Conservation (phyloP, 2,888 invertebrate genomes). For the Dusona sp. region DNA sequence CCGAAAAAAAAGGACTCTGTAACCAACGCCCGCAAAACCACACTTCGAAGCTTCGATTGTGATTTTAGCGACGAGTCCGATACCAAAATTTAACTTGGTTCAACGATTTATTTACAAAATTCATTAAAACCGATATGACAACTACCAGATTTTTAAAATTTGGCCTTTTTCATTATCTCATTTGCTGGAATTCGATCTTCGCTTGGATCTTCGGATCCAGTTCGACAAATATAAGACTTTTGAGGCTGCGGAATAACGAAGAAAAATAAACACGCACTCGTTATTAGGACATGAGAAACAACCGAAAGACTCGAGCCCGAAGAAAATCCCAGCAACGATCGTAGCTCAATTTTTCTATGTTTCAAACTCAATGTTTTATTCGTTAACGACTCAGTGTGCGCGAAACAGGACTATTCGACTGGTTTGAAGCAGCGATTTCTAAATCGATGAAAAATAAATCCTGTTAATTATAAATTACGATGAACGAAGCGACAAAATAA, state of each 20-base stretch:
- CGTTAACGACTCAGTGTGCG: conserved; percentile 39
- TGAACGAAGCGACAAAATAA: background rate
- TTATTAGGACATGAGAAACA: background rate
- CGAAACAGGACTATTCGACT: background rate
- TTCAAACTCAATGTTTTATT: conserved; percentile 35
- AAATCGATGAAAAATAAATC: background rate
- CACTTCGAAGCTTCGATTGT: conserved; percentile 65
- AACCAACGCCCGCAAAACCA: conserved; percentile 60
- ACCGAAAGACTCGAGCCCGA: background rate
- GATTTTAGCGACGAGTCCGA: conserved; percentile 76
- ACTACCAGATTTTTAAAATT: background rate
- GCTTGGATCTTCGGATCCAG: too few relatives aligned
- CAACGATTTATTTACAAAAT: background rate
- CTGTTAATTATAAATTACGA: background rate
- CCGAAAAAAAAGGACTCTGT: conserved; percentile 46
- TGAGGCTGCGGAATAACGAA: background rate
- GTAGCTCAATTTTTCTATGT: conserved; percentile 39
- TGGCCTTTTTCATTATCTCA: background rate
- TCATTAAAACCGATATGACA: background rate
- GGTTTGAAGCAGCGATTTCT: background rate
- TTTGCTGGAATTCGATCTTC: background rate
- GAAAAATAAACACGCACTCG: background rate
- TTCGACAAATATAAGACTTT: background rate
- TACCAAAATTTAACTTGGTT: background rate
- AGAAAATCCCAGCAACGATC: conserved; percentile 35